Conservation (phyloP, 1,140 invertebrate genomes). For the Pachyrhynchus sulphureomaculatus region DNA sequence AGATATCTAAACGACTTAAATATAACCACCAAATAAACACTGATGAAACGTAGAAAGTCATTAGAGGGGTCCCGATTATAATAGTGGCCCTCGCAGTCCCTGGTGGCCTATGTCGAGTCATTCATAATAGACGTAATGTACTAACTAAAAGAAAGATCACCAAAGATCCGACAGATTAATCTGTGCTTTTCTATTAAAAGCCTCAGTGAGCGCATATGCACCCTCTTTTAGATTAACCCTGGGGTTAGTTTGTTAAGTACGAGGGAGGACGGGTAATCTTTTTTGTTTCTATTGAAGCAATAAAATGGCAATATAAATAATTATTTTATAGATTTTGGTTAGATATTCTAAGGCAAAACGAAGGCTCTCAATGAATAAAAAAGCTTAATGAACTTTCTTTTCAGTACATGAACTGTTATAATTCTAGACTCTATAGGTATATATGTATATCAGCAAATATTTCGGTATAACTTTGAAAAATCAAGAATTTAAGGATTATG, state of each 20-base stretch:
- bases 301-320: constrained; percentile 23
- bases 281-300: constrained; percentile 4
- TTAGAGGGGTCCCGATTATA: constrained; percentile 8
- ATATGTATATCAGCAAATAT: too few relatives aligned
- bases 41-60: neutral
- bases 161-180: constrained; percentile 42
- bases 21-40: neutral
- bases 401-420: too few relatives aligned
- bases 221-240: constrained; percentile 32
- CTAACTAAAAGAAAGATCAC: constrained; percentile 45
- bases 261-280: neutral
- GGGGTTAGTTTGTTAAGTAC: constrained; percentile 2
- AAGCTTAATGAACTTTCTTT: too few relatives aligned
- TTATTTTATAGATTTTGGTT: constrained; percentile 19
- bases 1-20: too few relatives aligned
- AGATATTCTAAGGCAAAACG: too few relatives aligned
- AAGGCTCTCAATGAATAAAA: too few relatives aligned
- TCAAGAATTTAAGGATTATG: too few relatives aligned
- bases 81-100: constrained; percentile 3
- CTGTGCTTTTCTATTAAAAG: constrained; percentile 44
- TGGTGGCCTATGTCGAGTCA: constrained; percentile 33
- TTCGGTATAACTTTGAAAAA: too few relatives aligned
- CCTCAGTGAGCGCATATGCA: constrained; percentile 40
- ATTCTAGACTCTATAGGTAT: too few relatives aligned
- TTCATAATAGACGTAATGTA: constrained; percentile 44